Evolutionary conservation across 2,888 invertebrate species (phyloP).

Genomic region (Oxystoma pomonae): DNA sequence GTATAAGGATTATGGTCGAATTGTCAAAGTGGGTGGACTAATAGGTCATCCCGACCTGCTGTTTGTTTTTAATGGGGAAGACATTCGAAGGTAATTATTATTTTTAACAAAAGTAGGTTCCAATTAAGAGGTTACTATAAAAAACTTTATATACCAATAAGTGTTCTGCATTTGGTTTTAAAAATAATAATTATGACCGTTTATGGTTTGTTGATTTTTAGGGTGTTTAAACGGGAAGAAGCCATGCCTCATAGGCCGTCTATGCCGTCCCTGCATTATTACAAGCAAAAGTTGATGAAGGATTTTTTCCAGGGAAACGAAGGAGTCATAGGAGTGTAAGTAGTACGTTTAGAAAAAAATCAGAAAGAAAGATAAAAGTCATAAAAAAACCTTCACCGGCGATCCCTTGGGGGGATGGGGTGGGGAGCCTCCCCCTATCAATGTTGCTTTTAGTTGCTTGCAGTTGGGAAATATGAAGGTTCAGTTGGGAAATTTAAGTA

Average conservation of each 20-base stretch:
- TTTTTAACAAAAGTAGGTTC: not conserved
- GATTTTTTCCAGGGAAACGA: conserved; percentile 69
- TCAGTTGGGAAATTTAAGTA: no score
- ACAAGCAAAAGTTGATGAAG: conserved; percentile 63
- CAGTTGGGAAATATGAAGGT: no score
- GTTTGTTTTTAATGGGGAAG: conserved; percentile 70
- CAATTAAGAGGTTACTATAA: not conserved
- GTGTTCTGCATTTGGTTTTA: not conserved
- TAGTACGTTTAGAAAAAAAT: no score
- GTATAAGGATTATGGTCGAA: conserved; percentile 55
- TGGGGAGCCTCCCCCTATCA: no score
- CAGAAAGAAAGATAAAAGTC: no score
- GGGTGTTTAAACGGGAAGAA: conserved; percentile 65
- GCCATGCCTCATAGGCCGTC: conserved; percentile 67
- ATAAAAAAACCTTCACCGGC: no score
- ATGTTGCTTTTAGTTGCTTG: no score
- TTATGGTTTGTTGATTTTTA: no score
- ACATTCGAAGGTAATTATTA: conserved; percentile 52
- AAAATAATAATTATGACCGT: not conserved
- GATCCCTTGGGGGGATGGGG: no score
- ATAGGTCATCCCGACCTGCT: conserved; percentile 73
- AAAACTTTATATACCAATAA: no score
- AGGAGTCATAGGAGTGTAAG: conserved; percentile 73
- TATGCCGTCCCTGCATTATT: conserved; percentile 69
- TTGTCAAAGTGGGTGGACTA: conserved; percentile 64